Conservation (phyloP, 2,888 invertebrate species). For the Macroteleia sp. region DNA sequence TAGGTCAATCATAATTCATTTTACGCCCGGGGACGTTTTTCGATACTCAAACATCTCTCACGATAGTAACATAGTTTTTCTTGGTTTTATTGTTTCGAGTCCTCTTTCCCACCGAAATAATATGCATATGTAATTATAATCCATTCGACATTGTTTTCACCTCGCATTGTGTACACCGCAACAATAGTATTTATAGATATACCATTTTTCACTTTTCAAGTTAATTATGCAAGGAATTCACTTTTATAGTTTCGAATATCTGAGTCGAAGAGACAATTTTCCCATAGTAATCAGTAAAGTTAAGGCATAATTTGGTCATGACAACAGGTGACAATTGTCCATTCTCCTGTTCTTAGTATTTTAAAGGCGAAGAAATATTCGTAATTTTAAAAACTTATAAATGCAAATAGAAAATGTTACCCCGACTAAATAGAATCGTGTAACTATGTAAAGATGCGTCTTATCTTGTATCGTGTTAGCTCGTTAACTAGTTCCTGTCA, state of each 20-base stretch:
- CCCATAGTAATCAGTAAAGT: too few relatives aligned
- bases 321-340: too few relatives aligned
- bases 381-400: too few relatives aligned
- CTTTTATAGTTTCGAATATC: too few relatives aligned
- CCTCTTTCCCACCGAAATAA: conserved; percentile 10
- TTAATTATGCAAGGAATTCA: conserved; percentile 19
- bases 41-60: not conserved
- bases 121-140: conserved; percentile 20
- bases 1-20: too few relatives aligned
- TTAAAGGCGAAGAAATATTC: too few relatives aligned
- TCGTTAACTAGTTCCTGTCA: conserved; percentile 54
- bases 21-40: too few relatives aligned
- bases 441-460: conserved; percentile 35
- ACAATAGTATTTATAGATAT: conserved; percentile 31
- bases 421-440: conserved; percentile 45
- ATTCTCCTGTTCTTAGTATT: too few relatives aligned
- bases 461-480: conserved; percentile 50
- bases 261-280: too few relatives aligned
- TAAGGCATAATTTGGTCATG: too few relatives aligned
- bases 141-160: conserved; percentile 20
- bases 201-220: conserved; percentile 1
- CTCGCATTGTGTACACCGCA: conserved; percentile 14
- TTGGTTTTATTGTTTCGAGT: conserved; percentile 9
- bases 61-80: conserved; percentile 7
- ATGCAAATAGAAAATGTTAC: too few relatives aligned